These are phyloP conservation scores for Podargus strigoides DNA, from an alignment of 2,797 vertebrate species.

Conservation along the genomic window DNA sequence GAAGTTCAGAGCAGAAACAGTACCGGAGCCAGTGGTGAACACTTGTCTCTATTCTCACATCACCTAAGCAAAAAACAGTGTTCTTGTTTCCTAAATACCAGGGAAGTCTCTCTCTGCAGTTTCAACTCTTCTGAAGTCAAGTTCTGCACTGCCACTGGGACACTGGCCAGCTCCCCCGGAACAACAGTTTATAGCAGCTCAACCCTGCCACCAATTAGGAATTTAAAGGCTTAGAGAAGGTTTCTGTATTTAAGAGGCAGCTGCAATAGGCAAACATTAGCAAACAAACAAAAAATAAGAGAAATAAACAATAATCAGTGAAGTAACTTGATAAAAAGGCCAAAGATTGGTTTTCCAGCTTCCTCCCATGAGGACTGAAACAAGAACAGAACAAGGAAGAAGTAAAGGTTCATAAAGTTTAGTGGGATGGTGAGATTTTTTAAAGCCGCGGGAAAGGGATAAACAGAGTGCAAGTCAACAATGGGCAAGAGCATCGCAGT, in stretches of 20 bases:
- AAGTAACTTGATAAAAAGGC: background rate
- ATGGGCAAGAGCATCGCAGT: fast-evolving
- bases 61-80: background rate
- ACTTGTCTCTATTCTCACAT: background rate
- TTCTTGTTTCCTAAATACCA: background rate
- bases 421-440: background rate
- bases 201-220: background rate
- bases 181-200: background rate
- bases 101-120: background rate
- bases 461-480: background rate
- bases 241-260: background rate
- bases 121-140: background rate
- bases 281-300: background rate
- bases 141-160: background rate
- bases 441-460: background rate
- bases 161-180: background rate
- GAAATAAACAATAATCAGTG: background rate
- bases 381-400: background rate
- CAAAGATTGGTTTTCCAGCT: background rate
- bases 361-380: background rate
- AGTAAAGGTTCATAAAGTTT: background rate
- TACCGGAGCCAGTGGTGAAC: background rate
- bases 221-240: background rate
- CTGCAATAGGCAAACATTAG: background rate
- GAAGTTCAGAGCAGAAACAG: fast-evolving